These are phyloP conservation scores for Oscheius sp. DNA, from an alignment of 2,888 invertebrate genomes.

Conservation along the genomic window DNA sequence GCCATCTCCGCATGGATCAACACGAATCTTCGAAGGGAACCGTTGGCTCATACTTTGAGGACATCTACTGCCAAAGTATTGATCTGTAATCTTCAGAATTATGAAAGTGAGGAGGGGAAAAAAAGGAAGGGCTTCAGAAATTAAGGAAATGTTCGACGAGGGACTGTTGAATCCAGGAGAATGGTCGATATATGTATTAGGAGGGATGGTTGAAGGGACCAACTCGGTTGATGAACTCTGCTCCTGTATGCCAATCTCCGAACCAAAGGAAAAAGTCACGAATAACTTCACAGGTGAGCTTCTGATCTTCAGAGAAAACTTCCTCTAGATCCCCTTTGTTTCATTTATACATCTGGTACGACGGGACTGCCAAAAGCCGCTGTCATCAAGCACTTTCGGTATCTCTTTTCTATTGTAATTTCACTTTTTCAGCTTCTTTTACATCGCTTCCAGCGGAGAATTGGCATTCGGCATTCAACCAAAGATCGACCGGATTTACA, in stretches of 20 bases:
- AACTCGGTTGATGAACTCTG: slow-evolving; percentile 18
- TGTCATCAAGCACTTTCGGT: slow-evolving; percentile 86
- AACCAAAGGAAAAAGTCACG: background rate
- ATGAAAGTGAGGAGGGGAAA: slow-evolving; percentile 2
- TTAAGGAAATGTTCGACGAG: slow-evolving; percentile 16
- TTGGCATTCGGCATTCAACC: slow-evolving; percentile 75
- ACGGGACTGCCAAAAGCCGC: slow-evolving; percentile 96
- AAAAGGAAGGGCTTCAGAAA: background rate
- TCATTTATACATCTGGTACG: slow-evolving; percentile 96
- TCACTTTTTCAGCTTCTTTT: slow-evolving; percentile 70
- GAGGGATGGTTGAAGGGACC: slow-evolving; percentile 11
- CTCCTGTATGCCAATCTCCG: slow-evolving; percentile 5
- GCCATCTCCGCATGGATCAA: slow-evolving; percentile 83
- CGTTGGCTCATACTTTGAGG: slow-evolving; percentile 83
- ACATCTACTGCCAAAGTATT: slow-evolving; percentile 18
- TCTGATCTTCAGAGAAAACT: too few relatives aligned
- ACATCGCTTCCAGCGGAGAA: slow-evolving; percentile 53
- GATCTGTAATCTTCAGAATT: slow-evolving; percentile 5
- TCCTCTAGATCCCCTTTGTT: slow-evolving; percentile 77
- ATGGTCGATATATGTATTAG: slow-evolving; percentile 9
- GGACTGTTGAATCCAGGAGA: background rate
- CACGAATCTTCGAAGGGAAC: slow-evolving; percentile 84
- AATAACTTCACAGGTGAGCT: slow-evolving; percentile 7
- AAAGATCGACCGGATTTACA: slow-evolving; percentile 83
- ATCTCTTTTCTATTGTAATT: background rate